Conservation (phyloP, 2,797 vertebrate species). For the Delichon dasypus region DNA sequence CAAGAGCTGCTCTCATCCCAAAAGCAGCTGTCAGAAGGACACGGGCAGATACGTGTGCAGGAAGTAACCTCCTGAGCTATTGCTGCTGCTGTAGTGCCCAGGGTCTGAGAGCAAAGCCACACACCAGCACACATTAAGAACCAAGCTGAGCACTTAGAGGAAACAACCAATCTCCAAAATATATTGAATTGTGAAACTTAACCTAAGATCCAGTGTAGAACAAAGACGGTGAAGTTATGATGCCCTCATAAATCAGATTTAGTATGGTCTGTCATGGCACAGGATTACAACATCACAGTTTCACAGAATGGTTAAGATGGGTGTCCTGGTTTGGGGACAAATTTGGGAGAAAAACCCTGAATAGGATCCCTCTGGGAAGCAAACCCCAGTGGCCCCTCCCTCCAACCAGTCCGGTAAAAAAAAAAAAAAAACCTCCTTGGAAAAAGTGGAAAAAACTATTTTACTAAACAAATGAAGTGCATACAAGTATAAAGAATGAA, state of each 20-base stretch:
- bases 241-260: neutral
- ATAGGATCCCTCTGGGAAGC: too few relatives aligned
- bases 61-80: neutral
- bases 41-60: accelerated
- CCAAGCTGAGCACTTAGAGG: neutral
- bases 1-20: neutral
- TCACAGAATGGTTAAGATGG: neutral
- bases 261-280: accelerated
- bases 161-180: neutral
- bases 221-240: accelerated
- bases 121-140: neutral
- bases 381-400: too few relatives aligned
- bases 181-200: neutral
- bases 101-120: neutral
- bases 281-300: accelerated
- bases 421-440: too few relatives aligned
- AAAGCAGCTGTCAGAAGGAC: neutral
- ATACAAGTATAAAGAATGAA: too few relatives aligned
- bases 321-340: too few relatives aligned
- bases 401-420: too few relatives aligned
- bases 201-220: neutral
- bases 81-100: neutral
- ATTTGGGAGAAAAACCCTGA: too few relatives aligned
- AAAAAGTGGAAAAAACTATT: too few relatives aligned
- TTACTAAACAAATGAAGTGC: too few relatives aligned